Percentiles rank a stretch among this genome's conserved stretches.
These are phyloP conservation scores for Drosophila albomicans DNA, from an alignment of 1,140 invertebrate species.

Conservation along the genomic window DNA sequence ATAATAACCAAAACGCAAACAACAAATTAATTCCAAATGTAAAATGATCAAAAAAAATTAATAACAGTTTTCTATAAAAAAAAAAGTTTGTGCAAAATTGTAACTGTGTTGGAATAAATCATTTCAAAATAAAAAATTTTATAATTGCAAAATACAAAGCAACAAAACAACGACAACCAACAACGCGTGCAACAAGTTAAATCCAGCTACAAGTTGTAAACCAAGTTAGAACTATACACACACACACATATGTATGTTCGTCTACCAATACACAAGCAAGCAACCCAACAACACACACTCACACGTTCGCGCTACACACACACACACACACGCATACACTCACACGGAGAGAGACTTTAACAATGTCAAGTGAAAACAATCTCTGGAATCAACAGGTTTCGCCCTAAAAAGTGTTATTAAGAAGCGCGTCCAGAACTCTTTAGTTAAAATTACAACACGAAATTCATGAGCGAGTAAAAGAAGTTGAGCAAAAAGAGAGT, in stretches of 20 bases:
- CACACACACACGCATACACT: conserved; percentile 24
- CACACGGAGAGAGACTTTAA: conserved; percentile 51
- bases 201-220: conserved; percentile 74
- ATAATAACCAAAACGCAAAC: neutral
- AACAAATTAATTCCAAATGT: conserved; percentile 13
- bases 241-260: conserved; percentile 17
- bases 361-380: conserved; percentile 84
- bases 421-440: conserved; percentile 70
- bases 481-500: conserved; percentile 35
- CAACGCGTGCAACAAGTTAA: conserved; percentile 79
- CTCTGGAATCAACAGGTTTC: conserved; percentile 83
- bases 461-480: neutral
- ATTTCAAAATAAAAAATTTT: conserved; percentile 46
- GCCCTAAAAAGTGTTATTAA: conserved; percentile 76
- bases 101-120: conserved; percentile 45
- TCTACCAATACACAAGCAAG: conserved; percentile 37
- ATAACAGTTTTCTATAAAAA: conserved; percentile 43
- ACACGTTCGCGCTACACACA: conserved; percentile 39
- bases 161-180: conserved; percentile 28
- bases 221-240: conserved; percentile 70
- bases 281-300: conserved; percentile 24
- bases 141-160: conserved; percentile 41
- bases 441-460: neutral
- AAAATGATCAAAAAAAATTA: conserved; percentile 19
- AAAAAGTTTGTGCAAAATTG: conserved; percentile 52